A percentile compares a stretch with the other conserved stretches of the same genome.
Evolutionary conservation across 2,113 vertebrate species (phyloP).

Genomic region (Capreolus pygargus): DNA sequence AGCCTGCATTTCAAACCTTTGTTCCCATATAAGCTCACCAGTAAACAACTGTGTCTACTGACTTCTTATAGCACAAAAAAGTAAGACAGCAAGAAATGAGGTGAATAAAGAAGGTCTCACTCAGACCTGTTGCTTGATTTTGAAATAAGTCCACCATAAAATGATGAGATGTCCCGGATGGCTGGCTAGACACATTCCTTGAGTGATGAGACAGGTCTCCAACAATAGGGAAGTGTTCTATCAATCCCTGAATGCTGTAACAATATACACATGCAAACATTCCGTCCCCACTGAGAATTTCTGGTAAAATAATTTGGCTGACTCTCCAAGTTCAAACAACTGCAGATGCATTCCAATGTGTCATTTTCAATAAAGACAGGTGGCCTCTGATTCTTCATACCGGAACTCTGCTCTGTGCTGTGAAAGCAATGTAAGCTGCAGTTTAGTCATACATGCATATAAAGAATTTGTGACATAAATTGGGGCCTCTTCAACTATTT

Average conservation of each 20-base stretch:
- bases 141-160: slow-evolving; percentile 29
- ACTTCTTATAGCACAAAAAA: slow-evolving; percentile 18
- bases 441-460: not conserved
- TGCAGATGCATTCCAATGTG: slow-evolving; percentile 61
- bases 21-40: not conserved
- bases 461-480: slow-evolving; percentile 62
- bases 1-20: not conserved
- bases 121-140: slow-evolving; percentile 34
- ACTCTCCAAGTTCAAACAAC: slow-evolving; percentile 47
- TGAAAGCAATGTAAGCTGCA: not conserved
- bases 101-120: not conserved
- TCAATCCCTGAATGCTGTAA: slow-evolving; percentile 53
- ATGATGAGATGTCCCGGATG: slow-evolving; percentile 37
- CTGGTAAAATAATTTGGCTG: slow-evolving; percentile 73
- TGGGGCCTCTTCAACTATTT: slow-evolving; percentile 40
- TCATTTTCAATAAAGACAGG: slow-evolving; percentile 66
- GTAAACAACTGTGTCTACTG: not conserved
- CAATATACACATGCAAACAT: slow-evolving; percentile 62
- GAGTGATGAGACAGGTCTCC: slow-evolving; percentile 46
- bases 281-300: slow-evolving; percentile 48
- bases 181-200: slow-evolving; percentile 58
- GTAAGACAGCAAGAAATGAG: not conserved
- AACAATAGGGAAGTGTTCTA: slow-evolving; percentile 60
- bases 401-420: slow-evolving; percentile 35
- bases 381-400: slow-evolving; percentile 55